phyloP scores from a whole-genome alignment of 1,140 invertebrate species.

The Sminthurides bifidus region DNA sequence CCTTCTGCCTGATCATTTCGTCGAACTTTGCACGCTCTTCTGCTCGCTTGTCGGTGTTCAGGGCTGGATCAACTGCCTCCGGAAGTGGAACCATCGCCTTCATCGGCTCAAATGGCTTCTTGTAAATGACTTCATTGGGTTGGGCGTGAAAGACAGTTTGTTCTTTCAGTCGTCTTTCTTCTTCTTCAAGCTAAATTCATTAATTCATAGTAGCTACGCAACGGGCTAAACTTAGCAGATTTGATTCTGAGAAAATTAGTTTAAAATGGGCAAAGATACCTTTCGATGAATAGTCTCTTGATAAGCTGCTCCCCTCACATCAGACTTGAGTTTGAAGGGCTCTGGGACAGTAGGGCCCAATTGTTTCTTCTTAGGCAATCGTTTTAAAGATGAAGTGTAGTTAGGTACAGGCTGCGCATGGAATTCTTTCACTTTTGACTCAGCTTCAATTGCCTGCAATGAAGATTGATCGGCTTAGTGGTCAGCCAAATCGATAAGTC shows the following conservation, averaged over 20 bases:
- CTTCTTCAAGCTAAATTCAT: conserved; percentile 22
- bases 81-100: conserved; percentile 36
- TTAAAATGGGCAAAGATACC: conserved; percentile 6
- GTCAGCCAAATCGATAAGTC: no score
- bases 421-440: conserved; percentile 34
- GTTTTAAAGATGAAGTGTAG: conserved; percentile 20
- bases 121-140: conserved; percentile 39
- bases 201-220: neutral
- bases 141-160: conserved; percentile 39
- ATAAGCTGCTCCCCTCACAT: conserved; percentile 34
- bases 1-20: conserved; percentile 35
- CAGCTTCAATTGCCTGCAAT: conserved; percentile 1
- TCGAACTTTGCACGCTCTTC: conserved; percentile 41
- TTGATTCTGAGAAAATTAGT: neutral
- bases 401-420: conserved; percentile 43
- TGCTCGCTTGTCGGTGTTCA: conserved; percentile 41
- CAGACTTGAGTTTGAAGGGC: conserved; percentile 38
- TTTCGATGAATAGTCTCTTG: conserved; percentile 34
- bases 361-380: conserved; percentile 35
- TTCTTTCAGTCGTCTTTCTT: conserved; percentile 32
- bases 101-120: conserved; percentile 43
- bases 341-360: conserved; percentile 34
- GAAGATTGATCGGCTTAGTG: neutral
- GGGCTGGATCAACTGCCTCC: conserved; percentile 38
- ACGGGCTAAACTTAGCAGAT: neutral